phyloP scores from a whole-genome alignment of 2,797 vertebrate species.

The Amphiprion clarkii region DNA sequence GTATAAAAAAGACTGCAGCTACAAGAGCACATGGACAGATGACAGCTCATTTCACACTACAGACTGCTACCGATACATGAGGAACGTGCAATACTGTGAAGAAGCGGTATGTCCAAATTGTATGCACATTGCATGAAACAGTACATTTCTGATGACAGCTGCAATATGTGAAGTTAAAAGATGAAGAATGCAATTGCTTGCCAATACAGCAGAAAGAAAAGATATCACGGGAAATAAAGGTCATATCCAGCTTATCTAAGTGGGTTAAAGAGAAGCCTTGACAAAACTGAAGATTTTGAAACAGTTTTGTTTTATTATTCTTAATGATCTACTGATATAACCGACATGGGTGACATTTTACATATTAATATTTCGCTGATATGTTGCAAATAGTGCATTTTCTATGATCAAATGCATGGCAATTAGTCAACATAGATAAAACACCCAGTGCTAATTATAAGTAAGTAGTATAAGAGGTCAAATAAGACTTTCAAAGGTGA shows the following conservation, averaged over 20 bases:
- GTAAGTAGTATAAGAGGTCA: conserved; percentile 17
- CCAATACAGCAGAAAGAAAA: background rate
- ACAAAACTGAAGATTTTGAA: conserved; percentile 7
- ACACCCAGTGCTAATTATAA: conserved; percentile 30
- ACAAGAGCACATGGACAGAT: too few relatives aligned
- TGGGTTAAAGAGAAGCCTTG: background rate
- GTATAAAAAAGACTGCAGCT: too few relatives aligned
- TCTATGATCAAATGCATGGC: conserved; percentile 50
- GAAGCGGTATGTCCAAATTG: too few relatives aligned
- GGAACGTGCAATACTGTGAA: too few relatives aligned
- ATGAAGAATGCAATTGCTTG: too few relatives aligned
- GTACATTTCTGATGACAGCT: too few relatives aligned
- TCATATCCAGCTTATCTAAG: too few relatives aligned
- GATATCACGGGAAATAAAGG: background rate
- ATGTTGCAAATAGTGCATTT: conserved; percentile 52
- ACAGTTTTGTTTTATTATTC: conserved; percentile 27
- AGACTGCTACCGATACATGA: too few relatives aligned
- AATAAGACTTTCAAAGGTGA: conserved; percentile 30
- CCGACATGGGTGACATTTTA: conserved; percentile 38
- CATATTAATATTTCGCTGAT: conserved; percentile 34
- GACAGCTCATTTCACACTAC: too few relatives aligned
- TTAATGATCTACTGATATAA: conserved; percentile 46
- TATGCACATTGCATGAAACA: too few relatives aligned
- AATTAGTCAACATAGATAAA: conserved; percentile 39
- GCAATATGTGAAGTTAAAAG: too few relatives aligned